Conservation (phyloP, 2,888 invertebrate species). For the Arenicola marina region DNA sequence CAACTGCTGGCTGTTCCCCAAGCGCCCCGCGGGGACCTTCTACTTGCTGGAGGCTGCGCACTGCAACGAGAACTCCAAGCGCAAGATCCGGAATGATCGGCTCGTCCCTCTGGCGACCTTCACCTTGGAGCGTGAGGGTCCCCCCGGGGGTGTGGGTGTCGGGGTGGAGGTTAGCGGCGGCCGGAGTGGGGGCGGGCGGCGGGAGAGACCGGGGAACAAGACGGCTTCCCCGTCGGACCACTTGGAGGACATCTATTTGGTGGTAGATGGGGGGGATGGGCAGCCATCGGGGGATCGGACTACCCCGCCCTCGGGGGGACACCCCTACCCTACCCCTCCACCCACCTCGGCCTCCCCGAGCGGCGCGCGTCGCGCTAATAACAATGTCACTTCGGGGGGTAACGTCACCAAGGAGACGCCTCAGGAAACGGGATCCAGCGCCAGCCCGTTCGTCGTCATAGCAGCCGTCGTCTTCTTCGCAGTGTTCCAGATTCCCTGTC, state of each 20-base stretch:
- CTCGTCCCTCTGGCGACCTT: slow-evolving; percentile 20
- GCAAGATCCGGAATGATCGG: slow-evolving; percentile 14
- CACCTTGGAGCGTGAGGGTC: not conserved
- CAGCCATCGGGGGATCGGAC: too few species aligned
- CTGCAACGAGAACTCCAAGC: slow-evolving; percentile 22
- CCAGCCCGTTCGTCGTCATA: slow-evolving; percentile 4
- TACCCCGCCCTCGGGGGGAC: too few species aligned
- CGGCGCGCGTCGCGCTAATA: not conserved
- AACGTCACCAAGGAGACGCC: not conserved
- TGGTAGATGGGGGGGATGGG: too few species aligned
- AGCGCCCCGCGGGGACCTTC: slow-evolving; percentile 11
- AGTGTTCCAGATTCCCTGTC: slow-evolving; percentile 6
- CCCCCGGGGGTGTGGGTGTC: not conserved
- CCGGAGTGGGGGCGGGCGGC: not conserved
- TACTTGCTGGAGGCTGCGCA: slow-evolving; percentile 19
- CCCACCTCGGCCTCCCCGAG: too few species aligned
- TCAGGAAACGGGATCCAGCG: not conserved
- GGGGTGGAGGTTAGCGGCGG: not conserved
- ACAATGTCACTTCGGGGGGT: too few species aligned
- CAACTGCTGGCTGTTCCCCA: slow-evolving; percentile 26
- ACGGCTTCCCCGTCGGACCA: not conserved
- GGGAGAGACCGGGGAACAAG: not conserved
- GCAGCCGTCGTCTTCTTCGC: slow-evolving; percentile 6
- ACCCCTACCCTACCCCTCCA: too few species aligned
- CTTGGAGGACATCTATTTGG: too few species aligned